A percentile compares a stretch with the other conserved stretches of the same genome.
Evolutionary conservation across 2,797 vertebrate genomes (phyloP).

Genomic region (Syncerus caffer): DNA sequence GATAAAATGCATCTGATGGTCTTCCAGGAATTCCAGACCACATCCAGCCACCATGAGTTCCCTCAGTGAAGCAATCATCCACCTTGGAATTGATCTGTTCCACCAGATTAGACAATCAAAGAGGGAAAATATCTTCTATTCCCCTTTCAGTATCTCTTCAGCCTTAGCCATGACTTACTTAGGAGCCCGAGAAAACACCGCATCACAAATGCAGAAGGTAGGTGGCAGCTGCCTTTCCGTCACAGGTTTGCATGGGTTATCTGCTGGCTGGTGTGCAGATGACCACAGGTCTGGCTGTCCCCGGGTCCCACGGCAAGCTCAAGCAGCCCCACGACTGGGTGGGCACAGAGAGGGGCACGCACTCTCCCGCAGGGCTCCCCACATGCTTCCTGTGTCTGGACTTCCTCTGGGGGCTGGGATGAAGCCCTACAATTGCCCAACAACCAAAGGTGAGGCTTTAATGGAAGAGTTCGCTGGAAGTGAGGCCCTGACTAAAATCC

Average conservation of each 20-base stretch:
- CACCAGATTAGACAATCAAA: no score
- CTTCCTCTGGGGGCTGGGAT: no score
- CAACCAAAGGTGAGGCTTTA: background rate
- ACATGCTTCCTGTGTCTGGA: background rate
- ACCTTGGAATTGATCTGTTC: no score
- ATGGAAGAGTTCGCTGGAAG: background rate
- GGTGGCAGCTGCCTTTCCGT: accelerated
- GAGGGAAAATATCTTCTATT: no score
- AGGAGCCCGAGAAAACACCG: background rate
- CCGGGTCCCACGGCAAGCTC: accelerated
- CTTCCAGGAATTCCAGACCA: no score
- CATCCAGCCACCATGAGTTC: no score
- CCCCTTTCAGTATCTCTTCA: background rate
- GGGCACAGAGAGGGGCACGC: no score
- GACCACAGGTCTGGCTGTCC: background rate
- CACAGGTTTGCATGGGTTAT: no score
- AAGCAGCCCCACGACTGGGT: background rate
- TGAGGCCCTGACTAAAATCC: background rate
- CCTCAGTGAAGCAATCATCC: no score
- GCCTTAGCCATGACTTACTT: slow-evolving; percentile 32
- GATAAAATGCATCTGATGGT: no score
- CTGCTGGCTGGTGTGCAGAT: background rate
- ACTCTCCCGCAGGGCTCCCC: no score
- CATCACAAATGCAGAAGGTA: slow-evolving; percentile 32
- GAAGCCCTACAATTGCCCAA: background rate